Conservation (phyloP, 2,888 invertebrate genomes). For the Polietes domitor region DNA sequence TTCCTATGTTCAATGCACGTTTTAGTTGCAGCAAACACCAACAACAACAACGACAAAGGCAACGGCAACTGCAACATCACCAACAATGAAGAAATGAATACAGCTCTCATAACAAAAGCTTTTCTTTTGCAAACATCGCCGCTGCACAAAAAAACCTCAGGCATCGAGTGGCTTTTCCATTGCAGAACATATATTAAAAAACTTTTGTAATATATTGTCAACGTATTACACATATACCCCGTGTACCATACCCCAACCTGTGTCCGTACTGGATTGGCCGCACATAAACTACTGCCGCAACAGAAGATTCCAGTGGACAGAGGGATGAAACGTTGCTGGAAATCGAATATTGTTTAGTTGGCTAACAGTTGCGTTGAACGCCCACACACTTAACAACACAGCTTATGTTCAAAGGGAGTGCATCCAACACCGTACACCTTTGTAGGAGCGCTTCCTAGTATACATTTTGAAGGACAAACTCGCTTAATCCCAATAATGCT, state of each 20-base stretch:
- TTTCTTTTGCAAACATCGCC: constrained; percentile 29
- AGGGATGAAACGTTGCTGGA: background rate
- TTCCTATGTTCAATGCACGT: constrained; percentile 15
- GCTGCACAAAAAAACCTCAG: constrained; percentile 3
- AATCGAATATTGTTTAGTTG: background rate
- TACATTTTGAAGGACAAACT: background rate
- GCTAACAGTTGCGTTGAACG: background rate
- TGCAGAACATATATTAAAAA: constrained; percentile 13
- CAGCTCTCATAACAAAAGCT: constrained; percentile 5
- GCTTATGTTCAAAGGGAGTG: background rate
- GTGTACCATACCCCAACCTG: background rate
- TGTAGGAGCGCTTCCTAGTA: background rate
- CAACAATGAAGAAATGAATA: constrained; percentile 28
- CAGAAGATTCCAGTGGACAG: background rate
- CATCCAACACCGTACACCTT: background rate
- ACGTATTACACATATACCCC: constrained; percentile 12
- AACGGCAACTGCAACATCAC: background rate
- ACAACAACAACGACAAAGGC: constrained; percentile 9
- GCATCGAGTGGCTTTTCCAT: constrained; percentile 10
- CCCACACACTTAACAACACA: background rate
- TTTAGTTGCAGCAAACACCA: background rate
- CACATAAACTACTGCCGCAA: no score
- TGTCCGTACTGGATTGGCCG: no score
- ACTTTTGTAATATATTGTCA: constrained; percentile 37
- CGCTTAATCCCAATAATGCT: no score